Conservation (phyloP, 2,888 invertebrate genomes). For the Steinernema hermaphroditum region DNA sequence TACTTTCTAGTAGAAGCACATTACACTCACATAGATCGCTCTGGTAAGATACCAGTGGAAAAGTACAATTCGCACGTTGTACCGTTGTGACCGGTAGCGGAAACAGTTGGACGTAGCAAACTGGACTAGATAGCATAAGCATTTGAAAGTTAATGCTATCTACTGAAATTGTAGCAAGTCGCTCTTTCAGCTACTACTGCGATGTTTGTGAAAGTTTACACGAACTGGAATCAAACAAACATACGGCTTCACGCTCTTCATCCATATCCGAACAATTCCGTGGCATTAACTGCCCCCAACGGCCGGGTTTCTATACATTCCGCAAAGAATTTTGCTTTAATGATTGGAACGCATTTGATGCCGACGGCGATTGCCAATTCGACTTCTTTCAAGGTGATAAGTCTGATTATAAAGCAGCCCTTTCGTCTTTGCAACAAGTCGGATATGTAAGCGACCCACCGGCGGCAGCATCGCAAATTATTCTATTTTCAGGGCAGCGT, state of each 20-base stretch:
- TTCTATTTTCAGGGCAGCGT: slow-evolving; percentile 60
- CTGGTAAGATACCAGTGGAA: too few relatives aligned
- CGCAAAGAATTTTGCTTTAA: slow-evolving; percentile 66
- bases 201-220: slow-evolving; percentile 64
- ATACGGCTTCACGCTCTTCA: slow-evolving; percentile 27
- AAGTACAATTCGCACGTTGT: too few relatives aligned
- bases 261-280: slow-evolving; percentile 42
- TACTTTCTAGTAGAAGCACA: too few relatives aligned
- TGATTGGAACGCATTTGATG: slow-evolving; percentile 65
- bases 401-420: slow-evolving; percentile 61
- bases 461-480: too few relatives aligned
- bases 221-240: slow-evolving; percentile 47
- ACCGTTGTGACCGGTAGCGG: too few relatives aligned
- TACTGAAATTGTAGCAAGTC: background rate
- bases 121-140: too few relatives aligned
- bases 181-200: slow-evolving; percentile 62
- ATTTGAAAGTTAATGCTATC: background rate
- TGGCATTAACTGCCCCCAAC: slow-evolving; percentile 63
- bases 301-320: slow-evolving; percentile 61
- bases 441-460: slow-evolving; percentile 59
- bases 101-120: too few relatives aligned
- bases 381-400: slow-evolving; percentile 62
- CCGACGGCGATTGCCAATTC: slow-evolving; percentile 65
- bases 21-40: too few relatives aligned
- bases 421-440: slow-evolving; percentile 63